Base-by-base conservation (phyloP, 2,113 vertebrate genomes). In the Chrysochloris asiatica region DNA sequence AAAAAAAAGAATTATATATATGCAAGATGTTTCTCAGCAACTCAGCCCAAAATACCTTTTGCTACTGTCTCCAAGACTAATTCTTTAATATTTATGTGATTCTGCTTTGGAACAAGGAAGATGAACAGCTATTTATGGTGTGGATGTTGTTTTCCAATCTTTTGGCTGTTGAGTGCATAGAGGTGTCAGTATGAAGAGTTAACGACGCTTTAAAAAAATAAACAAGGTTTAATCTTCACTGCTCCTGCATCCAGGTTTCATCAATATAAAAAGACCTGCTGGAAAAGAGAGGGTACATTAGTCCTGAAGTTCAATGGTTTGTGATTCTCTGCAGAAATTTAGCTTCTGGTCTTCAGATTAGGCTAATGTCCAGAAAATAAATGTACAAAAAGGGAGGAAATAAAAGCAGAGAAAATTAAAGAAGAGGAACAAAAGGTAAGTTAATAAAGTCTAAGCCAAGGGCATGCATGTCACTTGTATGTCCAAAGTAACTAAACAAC, bases 61-160 rank as follows among this genome's bases (percentile, higher is more conserved):
- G 59, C 4, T 77, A 67, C 75, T 86, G 45, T 93, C 90, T 90
- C 72, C 48, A 91, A 93, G 85, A 77, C 52, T 72, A 38, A 50
- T 86, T 76, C 7, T 90, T 93, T 82, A 76, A 77, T 93, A 90
- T 86, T 82, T 86, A 50, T 93, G n/a, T 50, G 52, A 48, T 77
- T 89, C 26, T 91, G 38, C 38, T 95, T 83, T 91, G 77, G 43
- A 93, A 36, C 69, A 83, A 43, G 21, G 36, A 86, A 81, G n/a
- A 93, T 91, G 48, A 90, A 81, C 12, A 43, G 24, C 41, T 83
- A 26, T 79, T 95, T 77, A 65, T 75, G 36, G 56, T 54, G 6
- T 43, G 30, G n/a, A n/a, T 77, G 90, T 86, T 93, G 54, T 88
- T 89, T 91, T 65, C 52, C 47, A 71, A 6, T 90, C 63, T 81